These are phyloP conservation scores for Sitta europaea DNA, from an alignment of 2,113 vertebrate genomes.

Conservation along the genomic window DNA sequence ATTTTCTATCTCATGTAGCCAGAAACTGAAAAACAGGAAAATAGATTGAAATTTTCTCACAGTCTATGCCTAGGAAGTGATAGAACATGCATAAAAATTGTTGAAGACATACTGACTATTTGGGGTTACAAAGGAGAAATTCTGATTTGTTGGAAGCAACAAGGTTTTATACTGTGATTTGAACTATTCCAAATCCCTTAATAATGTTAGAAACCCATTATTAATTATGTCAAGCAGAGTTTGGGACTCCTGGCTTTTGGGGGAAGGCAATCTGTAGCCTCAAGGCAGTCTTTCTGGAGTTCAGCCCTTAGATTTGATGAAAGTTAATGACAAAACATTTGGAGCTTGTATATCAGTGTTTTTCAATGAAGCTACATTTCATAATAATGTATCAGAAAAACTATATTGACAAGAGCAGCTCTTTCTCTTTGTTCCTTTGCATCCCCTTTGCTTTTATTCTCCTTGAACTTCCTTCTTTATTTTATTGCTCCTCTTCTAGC, in stretches of 20 bases:
- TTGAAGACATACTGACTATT: background rate
- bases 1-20: background rate
- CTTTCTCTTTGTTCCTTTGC: background rate
- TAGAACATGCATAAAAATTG: background rate
- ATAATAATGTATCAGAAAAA: background rate
- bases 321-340: conserved; percentile 22
- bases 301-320: background rate
- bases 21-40: background rate
- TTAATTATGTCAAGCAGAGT: background rate
- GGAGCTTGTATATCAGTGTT: background rate
- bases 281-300: background rate
- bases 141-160: background rate
- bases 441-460: background rate
- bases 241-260: background rate
- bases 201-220: background rate
- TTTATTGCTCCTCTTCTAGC: background rate
- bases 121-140: background rate
- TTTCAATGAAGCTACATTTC: background rate
- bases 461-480: background rate
- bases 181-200: background rate
- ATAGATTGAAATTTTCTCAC: background rate
- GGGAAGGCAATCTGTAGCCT: background rate
- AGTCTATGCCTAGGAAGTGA: background rate
- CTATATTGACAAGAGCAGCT: background rate
- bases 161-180: background rate